These are phyloP conservation scores for Phalloptychus januarius DNA, from an alignment of 2,797 vertebrate genomes.

Conservation along the genomic window DNA sequence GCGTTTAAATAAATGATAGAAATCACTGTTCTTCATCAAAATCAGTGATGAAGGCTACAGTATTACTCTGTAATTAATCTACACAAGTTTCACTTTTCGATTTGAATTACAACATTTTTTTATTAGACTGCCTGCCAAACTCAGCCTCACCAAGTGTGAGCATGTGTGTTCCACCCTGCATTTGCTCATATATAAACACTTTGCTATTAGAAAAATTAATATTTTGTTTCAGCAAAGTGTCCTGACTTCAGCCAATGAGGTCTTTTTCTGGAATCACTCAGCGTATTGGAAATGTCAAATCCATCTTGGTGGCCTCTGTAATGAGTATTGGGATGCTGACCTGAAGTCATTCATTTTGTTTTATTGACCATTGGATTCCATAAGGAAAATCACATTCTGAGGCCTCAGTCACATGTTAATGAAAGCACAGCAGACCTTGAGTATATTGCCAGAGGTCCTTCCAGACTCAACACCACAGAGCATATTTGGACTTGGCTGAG, in stretches of 20 bases:
- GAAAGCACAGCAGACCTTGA: slow-evolving; percentile 65
- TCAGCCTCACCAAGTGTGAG: background rate
- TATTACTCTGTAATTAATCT: background rate
- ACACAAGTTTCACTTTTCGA: background rate
- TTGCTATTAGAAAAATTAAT: slow-evolving; percentile 69
- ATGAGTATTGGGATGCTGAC: slow-evolving; percentile 65
- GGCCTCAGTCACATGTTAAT: slow-evolving; percentile 64
- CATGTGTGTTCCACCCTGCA: slow-evolving; percentile 4
- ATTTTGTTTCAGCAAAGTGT: slow-evolving; percentile 60
- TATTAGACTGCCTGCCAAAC: background rate
- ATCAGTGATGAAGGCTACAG: background rate
- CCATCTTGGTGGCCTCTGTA: slow-evolving; percentile 74
- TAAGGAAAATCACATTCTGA: slow-evolving; percentile 68
- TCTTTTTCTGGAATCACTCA: slow-evolving; percentile 76
- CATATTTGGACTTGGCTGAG: slow-evolving; percentile 58
- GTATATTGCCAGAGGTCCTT: slow-evolving; percentile 61
- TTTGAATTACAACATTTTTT: background rate
- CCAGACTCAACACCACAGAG: slow-evolving; percentile 39
- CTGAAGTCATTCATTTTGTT: slow-evolving; percentile 76
- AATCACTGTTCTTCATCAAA: background rate
- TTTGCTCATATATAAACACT: slow-evolving; percentile 44
- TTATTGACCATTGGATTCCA: slow-evolving; percentile 76
- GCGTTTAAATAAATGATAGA: background rate
- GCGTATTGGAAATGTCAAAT: slow-evolving; percentile 82
- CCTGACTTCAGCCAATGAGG: slow-evolving; percentile 70